These are phyloP conservation scores for Phataginus tetradactyla DNA, from an alignment of 2,797 vertebrate genomes.

Conservation along the genomic window DNA sequence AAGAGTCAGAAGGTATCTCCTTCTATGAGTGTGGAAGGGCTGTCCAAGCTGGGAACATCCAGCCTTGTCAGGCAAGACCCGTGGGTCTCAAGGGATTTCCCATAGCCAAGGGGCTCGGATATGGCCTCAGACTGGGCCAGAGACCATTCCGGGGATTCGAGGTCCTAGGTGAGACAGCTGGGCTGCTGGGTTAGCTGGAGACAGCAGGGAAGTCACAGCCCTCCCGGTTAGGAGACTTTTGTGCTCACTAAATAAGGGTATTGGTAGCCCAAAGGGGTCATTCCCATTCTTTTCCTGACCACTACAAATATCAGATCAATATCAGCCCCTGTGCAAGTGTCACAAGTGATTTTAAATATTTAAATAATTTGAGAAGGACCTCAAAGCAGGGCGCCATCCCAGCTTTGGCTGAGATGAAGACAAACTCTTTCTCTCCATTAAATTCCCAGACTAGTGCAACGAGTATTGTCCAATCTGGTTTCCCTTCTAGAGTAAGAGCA, in stretches of 20 bases:
- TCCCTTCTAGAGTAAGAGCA: not conserved
- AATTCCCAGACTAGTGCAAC: not conserved
- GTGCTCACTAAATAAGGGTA: not conserved
- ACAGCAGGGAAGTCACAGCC: not conserved
- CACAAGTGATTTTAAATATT: not conserved
- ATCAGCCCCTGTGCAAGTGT: not conserved
- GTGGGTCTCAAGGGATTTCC: not conserved
- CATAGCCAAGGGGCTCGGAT: not conserved
- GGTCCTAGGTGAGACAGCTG: not conserved
- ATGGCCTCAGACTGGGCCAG: not conserved
- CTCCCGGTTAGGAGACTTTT: not conserved
- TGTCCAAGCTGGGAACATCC: not conserved
- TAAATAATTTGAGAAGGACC: too few species aligned
- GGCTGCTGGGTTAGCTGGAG: not conserved
- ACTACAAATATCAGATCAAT: not conserved
- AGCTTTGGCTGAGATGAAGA: not conserved
- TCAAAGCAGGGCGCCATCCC: too few species aligned
- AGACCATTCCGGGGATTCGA: not conserved
- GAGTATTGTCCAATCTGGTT: not conserved
- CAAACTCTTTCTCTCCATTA: not conserved
- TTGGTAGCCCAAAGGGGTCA: not conserved
- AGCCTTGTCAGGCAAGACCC: not conserved
- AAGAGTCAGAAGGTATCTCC: not conserved
- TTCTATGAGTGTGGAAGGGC: not conserved
- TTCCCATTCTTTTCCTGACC: slow-evolving; percentile 8